Base-by-base conservation (phyloP, 1,140 invertebrate genomes). In the Papilio glaucus region DNA sequence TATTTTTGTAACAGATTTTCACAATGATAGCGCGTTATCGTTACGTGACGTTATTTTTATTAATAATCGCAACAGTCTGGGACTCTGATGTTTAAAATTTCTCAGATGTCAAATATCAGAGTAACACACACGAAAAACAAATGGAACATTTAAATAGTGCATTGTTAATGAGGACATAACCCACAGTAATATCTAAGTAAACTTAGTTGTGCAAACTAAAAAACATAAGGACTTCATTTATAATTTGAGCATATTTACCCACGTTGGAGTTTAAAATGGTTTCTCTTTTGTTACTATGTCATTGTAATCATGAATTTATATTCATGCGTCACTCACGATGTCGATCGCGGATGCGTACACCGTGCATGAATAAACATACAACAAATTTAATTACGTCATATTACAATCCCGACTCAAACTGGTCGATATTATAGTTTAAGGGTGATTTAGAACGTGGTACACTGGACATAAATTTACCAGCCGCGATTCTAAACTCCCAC, bases 401-500 rank as follows among this genome's bases (percentile, higher is more conserved):
- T 4, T 9, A 57, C 42, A 45, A 15, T 45, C 7, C 7, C n/a
- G 18, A 45, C 49, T 24, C 49, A 57, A 57, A 57, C 49, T 24
- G 33, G 37, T 21, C 62, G 21, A 39, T 39, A 53, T 15, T 53
- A 6, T 65, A 65, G 33, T 29, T 38, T 38, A 37, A 10, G 73
- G 80, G 49, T 70, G 74, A 79, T 69, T 12, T 81, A 81, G 77
- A 80, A 78, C 75, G 71, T 83, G 79, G 78, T 80, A 79, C 67
- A 37, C 60, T 33, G 78, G 76, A 77, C 61, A 21, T 80, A 76
- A 76, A 60, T 74, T 80, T 65, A 70, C 63, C 65, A 78, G 78
- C 80, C 83, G 81, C 76, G 81, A 75, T 76, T 71, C 79, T 83
- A 82, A 71, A 75, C 71, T 74, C 78, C 73, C 73, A 75, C 73